Percentiles rank a stretch among this genome's conserved stretches.
Conservation (phyloP, 2,888 invertebrate genomes). For the Tethea ocularis region DNA sequence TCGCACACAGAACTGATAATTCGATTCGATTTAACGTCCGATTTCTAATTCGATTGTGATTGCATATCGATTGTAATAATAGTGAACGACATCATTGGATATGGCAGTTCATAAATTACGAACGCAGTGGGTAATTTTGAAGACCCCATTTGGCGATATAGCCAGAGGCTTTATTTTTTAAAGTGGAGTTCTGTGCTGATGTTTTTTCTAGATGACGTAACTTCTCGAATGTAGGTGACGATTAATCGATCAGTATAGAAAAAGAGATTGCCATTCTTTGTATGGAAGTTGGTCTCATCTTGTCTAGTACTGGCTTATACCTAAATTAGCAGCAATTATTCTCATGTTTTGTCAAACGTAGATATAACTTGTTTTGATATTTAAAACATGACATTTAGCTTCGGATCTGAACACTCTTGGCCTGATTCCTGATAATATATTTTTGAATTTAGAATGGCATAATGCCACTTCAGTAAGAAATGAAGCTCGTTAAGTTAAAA, state of each 20-base stretch:
- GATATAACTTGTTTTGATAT: no score
- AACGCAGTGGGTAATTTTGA: slow-evolving; percentile 20
- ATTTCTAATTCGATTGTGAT: slow-evolving; percentile 70
- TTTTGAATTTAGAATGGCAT: background rate
- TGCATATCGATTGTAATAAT: slow-evolving; percentile 58
- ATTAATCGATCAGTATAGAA: background rate
- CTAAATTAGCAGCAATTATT: no score
- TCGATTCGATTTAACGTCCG: slow-evolving; percentile 55
- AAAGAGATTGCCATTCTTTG: background rate
- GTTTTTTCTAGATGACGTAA: background rate
- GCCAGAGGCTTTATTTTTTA: slow-evolving; percentile 23
- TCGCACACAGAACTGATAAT: slow-evolving; percentile 51
- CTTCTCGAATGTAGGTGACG: background rate
- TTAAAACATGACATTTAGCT: no score
- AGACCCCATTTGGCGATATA: slow-evolving; percentile 19
- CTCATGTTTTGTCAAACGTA: no score
- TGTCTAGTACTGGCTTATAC: background rate
- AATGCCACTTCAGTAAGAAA: background rate
- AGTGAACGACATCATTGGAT: slow-evolving; percentile 34
- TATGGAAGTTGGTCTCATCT: background rate
- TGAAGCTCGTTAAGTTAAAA: background rate
- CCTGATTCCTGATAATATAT: background rate
- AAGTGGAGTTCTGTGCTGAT: background rate
- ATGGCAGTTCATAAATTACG: slow-evolving; percentile 33
- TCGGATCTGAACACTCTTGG: background rate